Evolutionary conservation across 2,113 vertebrate genomes (phyloP).

Genomic region (Bubo blakistoni): DNA sequence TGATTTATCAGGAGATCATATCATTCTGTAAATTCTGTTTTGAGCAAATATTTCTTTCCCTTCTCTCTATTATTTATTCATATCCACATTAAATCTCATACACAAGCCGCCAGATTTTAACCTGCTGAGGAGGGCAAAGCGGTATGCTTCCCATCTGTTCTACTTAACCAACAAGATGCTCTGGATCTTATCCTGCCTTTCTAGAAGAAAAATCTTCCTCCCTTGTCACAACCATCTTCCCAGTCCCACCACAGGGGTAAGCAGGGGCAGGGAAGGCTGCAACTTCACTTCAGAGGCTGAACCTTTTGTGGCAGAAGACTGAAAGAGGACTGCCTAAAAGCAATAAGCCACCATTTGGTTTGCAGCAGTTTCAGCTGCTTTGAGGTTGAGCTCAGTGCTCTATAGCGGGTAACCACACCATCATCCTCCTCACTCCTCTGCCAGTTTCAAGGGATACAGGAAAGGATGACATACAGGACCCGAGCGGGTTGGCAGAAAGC

Average conservation of each 20-base stretch:
- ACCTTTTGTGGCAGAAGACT: neutral
- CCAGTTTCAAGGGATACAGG: neutral
- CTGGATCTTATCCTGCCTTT: neutral
- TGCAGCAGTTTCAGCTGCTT: neutral
- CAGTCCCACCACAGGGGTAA: neutral
- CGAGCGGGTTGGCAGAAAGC: neutral
- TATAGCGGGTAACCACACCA: accelerated
- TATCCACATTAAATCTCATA: slow-evolving; percentile 44
- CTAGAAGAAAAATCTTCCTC: neutral
- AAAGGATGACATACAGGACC: neutral
- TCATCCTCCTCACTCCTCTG: neutral
- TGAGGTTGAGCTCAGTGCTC: neutral
- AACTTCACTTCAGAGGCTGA: neutral
- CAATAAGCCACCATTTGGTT: accelerated
- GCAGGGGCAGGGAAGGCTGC: neutral
- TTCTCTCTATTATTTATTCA: slow-evolving; percentile 65
- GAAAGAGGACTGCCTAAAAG: neutral
- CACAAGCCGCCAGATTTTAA: slow-evolving; percentile 39
- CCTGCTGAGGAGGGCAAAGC: slow-evolving; percentile 43
- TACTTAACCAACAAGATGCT: slow-evolving; percentile 20
- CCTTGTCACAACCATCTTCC: neutral
- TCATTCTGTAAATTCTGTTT: slow-evolving; percentile 27
- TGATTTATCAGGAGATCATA: slow-evolving; percentile 22
- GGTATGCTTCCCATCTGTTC: slow-evolving; percentile 53
- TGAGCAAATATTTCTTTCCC: slow-evolving; percentile 39